Conservation (phyloP, 2,888 invertebrate species). For the Axea sp. region DNA sequence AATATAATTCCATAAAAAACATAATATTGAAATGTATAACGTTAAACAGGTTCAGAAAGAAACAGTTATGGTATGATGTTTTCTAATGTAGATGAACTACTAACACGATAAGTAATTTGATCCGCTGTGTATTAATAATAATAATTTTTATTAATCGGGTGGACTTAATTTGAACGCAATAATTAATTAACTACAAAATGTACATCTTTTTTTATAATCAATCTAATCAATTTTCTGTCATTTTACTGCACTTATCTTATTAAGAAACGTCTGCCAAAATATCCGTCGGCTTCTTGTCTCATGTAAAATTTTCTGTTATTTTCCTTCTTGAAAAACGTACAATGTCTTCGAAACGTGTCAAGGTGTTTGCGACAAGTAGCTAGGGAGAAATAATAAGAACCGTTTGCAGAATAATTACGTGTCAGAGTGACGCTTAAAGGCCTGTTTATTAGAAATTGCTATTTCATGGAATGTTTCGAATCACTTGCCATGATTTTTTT, state of each 20-base stretch:
- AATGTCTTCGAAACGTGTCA: conserved; percentile 49
- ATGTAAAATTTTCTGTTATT: conserved; percentile 46
- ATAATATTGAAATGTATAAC: too few species aligned
- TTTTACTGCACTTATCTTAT: conserved; percentile 37
- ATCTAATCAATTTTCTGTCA: conserved; percentile 31
- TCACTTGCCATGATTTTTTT: conserved; percentile 37
- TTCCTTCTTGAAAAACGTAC: conserved; percentile 28
- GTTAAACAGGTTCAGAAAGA: too few species aligned
- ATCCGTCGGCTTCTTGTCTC: conserved; percentile 26
- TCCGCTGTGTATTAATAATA: too few species aligned
- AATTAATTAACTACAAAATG: conserved; percentile 25
- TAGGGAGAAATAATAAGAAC: conserved; percentile 51
- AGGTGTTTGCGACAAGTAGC: conserved; percentile 44
- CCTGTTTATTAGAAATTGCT: conserved; percentile 49
- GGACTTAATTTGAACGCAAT: too few species aligned
- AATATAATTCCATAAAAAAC: too few species aligned
- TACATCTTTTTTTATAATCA: conserved; percentile 9
- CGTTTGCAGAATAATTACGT: conserved; percentile 52
- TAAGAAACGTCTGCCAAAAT: conserved; percentile 49
- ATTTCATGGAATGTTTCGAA: conserved; percentile 25
- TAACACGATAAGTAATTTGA: too few species aligned
- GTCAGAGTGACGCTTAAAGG: conserved; percentile 42
- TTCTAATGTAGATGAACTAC: too few species aligned
- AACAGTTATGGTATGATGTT: too few species aligned
- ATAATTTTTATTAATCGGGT: too few species aligned